These are phyloP conservation scores for Tenualosa thibaudeaui DNA, from an alignment of 2,797 vertebrate species.

Conservation along the genomic window DNA sequence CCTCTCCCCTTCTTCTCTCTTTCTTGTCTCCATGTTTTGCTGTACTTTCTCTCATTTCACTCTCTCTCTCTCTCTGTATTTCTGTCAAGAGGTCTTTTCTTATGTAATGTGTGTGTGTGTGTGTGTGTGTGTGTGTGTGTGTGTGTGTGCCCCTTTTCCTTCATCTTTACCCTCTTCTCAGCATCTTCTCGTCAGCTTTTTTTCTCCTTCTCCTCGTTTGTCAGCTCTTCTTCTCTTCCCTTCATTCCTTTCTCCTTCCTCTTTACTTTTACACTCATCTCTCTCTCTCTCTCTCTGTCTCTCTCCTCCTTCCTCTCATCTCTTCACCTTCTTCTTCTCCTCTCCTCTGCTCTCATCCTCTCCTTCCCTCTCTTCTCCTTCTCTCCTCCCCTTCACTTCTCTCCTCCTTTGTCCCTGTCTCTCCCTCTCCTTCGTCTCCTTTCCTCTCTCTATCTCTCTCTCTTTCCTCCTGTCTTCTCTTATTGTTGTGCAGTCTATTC, in stretches of 20 bases:
- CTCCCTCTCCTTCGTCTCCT: neutral
- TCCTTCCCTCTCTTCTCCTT: neutral
- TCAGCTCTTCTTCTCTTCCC: constrained; percentile 30
- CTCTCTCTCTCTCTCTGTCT: neutral
- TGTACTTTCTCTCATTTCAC: neutral
- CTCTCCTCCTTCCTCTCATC: neutral
- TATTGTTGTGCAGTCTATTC: neutral
- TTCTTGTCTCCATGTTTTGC: too few relatives aligned
- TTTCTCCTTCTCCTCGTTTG: constrained; percentile 2
- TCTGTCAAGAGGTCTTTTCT: too few relatives aligned
- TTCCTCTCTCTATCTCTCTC: too few relatives aligned
- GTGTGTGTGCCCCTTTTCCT: too few relatives aligned
- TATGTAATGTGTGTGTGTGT: too few relatives aligned
- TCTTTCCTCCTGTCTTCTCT: neutral
- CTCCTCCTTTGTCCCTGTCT: neutral
- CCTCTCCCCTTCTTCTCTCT: neutral
- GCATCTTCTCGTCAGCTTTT: too few relatives aligned
- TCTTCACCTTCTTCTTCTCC: neutral
- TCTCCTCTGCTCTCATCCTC: too few relatives aligned
- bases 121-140: too few relatives aligned
- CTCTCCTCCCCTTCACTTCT: neutral
- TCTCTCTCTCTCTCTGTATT: too few relatives aligned
- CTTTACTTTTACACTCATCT: neutral
- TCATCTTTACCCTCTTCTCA: too few relatives aligned
- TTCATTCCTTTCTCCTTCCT: neutral